Base-by-base conservation (phyloP, 2,113 vertebrate genomes). In the Steatornis caripensis region DNA sequence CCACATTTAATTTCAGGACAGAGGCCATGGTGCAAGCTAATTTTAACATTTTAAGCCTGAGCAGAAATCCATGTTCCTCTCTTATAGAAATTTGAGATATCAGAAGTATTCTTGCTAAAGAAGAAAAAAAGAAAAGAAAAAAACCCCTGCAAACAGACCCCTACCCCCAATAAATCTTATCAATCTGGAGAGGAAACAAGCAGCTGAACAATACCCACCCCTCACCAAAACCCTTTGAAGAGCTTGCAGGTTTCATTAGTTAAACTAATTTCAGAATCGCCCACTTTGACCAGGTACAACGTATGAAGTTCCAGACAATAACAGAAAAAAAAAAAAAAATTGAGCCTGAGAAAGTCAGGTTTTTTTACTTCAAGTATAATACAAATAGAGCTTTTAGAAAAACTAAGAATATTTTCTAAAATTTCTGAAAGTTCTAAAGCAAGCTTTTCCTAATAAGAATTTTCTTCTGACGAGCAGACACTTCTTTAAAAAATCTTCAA, bases 111-210 rank as follows among this genome's bases (percentile, higher is more conserved):
- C 5, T 70, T 77, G 27, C 8, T 62, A 80, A 46, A 51, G 9
- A n/a, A 8, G 19, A 46, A 32, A 58, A 71, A 62, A 23, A 45
- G 55, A 27, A 14, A 9, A 72, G 22, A 68, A 39, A 23, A 12
- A 87, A 4, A 34, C 3, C 2, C 4, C 4, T 61, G 27, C 1
- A n/a, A n/a, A n/a, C n/a, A n/a, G 5, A 34, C 3, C 1, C 4
- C 4, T 61, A 30, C 1, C 11, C 7, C 21, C 10, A 64, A 24
- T 13, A 64, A 58, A 45, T 36, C 21, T 49, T 65, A 24, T 2
- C 39, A 79, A 48, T 39, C 11, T 32, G 23, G 30, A 29, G 6
- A 22, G 7, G 65, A 90, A 69, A 36, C 11, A 12, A 65, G 45
- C 16, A 72, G 19, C 2, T 37, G 84, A 84, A 65, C 12, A 65